Evolutionary conservation across 2,113 vertebrate species (phyloP), one percentile per base, ranked within the genome.

Genomic region (Acanthochromis polyacanthus): DNA sequence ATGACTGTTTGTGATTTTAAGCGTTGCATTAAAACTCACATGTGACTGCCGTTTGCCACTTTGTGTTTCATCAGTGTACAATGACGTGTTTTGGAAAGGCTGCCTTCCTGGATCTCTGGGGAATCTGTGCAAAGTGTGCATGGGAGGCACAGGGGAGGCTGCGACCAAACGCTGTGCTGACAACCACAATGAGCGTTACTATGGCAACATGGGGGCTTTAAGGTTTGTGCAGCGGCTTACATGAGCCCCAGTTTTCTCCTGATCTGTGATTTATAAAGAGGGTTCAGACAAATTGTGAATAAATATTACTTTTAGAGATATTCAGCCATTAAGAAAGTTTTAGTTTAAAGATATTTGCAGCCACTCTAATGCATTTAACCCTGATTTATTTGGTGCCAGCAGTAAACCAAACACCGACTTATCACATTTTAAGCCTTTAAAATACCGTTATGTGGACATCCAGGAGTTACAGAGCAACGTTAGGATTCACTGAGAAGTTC

Each of bases 141-240:
- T 97, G 32, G 97, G 97, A 81, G 95, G 94, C 36, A 92, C 92
- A 1, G 95, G 95, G 36, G 92, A 94, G 71, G 92, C 94, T 68
- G 88, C 94, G 15, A 93, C 93, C 75, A 97, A 95, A 86, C 93
- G 93, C 77, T 98, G 97, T 43, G 91, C 94, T 65, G 95, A 95
- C 62, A 96, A 95, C 82, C 97, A 97, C 86, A 95, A 96, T 0
- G 97, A 98, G 56, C 96, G 83, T 67, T 98, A 95, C 92, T 98
- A 97, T 74, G 97, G 96, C 69, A 98, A 97, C 74, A 94, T 96
- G 94, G 97, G 97, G 11, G 94, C 96, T 2, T 93, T 98, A 77
- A 95, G 96, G 97, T 97, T 57, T 9, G 71, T 85, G 77, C 53
- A 50, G 10, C 60, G 10, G 5, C 53, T 70, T 14, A 32, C 11